These are phyloP conservation scores for Enteromius fasciolatus DNA, from an alignment of 2,797 vertebrate species.

Conservation along the genomic window DNA sequence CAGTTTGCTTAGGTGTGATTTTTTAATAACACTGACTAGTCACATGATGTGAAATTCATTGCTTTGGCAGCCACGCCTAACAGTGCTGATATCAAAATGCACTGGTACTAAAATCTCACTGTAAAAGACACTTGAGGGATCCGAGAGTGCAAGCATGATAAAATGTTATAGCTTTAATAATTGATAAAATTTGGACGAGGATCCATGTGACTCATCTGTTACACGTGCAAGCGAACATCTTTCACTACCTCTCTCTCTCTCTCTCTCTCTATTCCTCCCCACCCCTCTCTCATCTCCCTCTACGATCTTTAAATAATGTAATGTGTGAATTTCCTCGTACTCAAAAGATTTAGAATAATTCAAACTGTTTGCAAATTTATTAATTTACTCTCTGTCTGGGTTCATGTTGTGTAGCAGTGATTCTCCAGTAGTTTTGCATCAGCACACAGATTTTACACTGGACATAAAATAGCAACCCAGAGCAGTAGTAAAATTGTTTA, in stretches of 20 bases:
- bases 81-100: constrained; percentile 20
- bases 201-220: constrained; percentile 53
- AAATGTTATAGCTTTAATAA: constrained; percentile 55
- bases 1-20: background rate
- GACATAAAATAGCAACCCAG: constrained; percentile 14
- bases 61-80: constrained; percentile 35
- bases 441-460: constrained; percentile 3
- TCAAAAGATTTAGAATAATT: background rate
- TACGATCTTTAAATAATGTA: constrained; percentile 9
- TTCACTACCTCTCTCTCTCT: constrained; percentile 36
- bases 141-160: constrained; percentile 26
- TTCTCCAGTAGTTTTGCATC: constrained; percentile 10
- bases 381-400: background rate
- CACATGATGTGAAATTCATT: background rate
- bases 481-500: background rate
- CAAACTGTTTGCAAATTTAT: background rate
- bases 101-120: background rate
- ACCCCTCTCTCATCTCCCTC: background rate
- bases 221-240: constrained; percentile 46
- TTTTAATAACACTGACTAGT: background rate
- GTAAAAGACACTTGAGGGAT: constrained; percentile 14
- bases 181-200: constrained; percentile 55
- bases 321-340: background rate
- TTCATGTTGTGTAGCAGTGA: background rate
- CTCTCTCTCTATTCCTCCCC: background rate